A percentile compares a stretch with the other conserved stretches of the same genome.
These are phyloP conservation scores for Monochamus alternatus DNA, from an alignment of 2,888 invertebrate genomes.

Conservation along the genomic window DNA sequence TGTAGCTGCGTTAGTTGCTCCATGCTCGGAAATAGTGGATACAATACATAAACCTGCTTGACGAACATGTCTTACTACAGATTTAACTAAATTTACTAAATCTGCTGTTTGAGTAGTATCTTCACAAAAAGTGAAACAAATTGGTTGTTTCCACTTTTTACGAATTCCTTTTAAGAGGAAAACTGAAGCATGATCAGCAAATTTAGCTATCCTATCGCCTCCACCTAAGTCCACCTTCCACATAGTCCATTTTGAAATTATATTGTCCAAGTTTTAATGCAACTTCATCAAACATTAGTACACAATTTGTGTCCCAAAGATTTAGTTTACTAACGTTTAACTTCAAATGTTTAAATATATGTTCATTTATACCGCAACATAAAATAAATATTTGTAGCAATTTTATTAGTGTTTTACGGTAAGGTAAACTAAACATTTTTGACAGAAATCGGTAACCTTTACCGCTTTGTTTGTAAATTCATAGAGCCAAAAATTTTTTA, in stretches of 20 bases:
- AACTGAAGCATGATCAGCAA: slow-evolving; percentile 57
- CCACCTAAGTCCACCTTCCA: slow-evolving; percentile 51
- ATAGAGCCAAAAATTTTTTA: slow-evolving; percentile 40
- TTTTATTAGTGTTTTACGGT: slow-evolving; percentile 45
- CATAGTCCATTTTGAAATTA: slow-evolving; percentile 41
- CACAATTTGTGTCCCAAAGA: slow-evolving; percentile 42
- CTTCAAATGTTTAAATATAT: slow-evolving; percentile 45
- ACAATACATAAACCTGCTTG: slow-evolving; percentile 52
- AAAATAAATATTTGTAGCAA: slow-evolving; percentile 45
- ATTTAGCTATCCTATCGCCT: slow-evolving; percentile 16
- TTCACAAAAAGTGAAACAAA: slow-evolving; percentile 51
- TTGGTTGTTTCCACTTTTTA: slow-evolving; percentile 56
- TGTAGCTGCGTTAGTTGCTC: slow-evolving; percentile 54
- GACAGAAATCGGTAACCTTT: slow-evolving; percentile 47
- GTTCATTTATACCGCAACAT: slow-evolving; percentile 46
- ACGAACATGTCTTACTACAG: slow-evolving; percentile 47
- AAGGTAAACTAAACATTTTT: slow-evolving; percentile 52
- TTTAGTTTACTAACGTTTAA: slow-evolving; percentile 40
- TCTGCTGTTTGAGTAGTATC: slow-evolving; percentile 42
- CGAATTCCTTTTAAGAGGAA: slow-evolving; percentile 54
- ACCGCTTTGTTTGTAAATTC: slow-evolving; percentile 49
- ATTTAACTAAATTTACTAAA: slow-evolving; percentile 44
- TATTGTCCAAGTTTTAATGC: slow-evolving; percentile 42
- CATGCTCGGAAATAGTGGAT: slow-evolving; percentile 60
- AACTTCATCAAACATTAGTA: slow-evolving; percentile 53